Base-by-base conservation (phyloP, 2,888 invertebrate genomes). In the Hirtodrosophila histrioides region DNA sequence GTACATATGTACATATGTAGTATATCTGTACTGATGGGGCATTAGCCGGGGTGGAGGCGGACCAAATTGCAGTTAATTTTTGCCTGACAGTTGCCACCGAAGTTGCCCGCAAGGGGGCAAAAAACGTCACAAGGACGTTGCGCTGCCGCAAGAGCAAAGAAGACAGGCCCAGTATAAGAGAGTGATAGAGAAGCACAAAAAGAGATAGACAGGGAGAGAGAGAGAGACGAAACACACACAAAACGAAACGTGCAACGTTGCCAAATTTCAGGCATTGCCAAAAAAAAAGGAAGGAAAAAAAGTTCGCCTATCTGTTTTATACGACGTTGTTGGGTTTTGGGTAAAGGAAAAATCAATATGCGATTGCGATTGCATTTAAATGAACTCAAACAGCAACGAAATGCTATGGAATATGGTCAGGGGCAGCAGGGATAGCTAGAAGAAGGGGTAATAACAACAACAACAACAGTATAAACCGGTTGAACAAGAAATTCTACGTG, bases 401-500 rank as follows among this genome's bases (percentile, higher is more conserved):
- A 27, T 27, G 27, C 27, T 27, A 27, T 27, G 4, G 27, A 27
- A 17, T 27, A 27, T 27, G 27, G 27, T 27, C 6, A 31, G 31
- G 31, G 31, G 31, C 8, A 31, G 9, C 9, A 2, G 31, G 44
- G 6, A 53, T 39, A 3, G 27, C 27, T n/a, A 41, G n/a, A 41
- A 6, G 3, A 11, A 24, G 12, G 27, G 27, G 27, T 36, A 53
- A 36, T 3, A 37, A 64, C 10, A 56, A 55, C 17, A 40, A 36
- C 24, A 55, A 27, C 54, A 65, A 46, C 33, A 63, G 39, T 36
- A 58, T 48, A 44, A 86, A 86, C 86, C 69, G 83, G 86, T 86
- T 73, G 53, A 77, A 67, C 72, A 67, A 75, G 75, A 80, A 64
- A 51, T 81, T 84, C 71, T 67, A 84, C 80, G 58, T 80, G 78